phyloP scores from a whole-genome alignment of 1,140 invertebrate species.

The Polypedilum pembai region DNA sequence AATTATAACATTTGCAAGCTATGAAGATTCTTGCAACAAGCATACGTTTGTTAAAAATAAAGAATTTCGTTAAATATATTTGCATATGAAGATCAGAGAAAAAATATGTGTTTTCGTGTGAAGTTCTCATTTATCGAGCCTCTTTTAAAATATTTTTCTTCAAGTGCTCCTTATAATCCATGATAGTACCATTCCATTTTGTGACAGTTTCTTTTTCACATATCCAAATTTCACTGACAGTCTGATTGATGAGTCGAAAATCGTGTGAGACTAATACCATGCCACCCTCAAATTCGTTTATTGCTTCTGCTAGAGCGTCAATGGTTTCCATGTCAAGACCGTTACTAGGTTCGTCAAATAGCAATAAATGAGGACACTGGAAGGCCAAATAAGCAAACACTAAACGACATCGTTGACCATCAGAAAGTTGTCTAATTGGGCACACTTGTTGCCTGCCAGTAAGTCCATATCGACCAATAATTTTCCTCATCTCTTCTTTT shows the following conservation, averaged over 20 bases:
- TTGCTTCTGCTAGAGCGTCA: conserved; percentile 93
- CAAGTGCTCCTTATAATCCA: conserved; percentile 92
- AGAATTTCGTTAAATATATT: too few relatives aligned
- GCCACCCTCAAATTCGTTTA: conserved; percentile 96
- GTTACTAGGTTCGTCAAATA: conserved; percentile 98
- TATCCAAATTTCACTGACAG: conserved; percentile 98
- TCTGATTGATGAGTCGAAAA: conserved; percentile 70
- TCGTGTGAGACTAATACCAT: conserved; percentile 97
- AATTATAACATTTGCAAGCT: too few relatives aligned
- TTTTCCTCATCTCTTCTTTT: conserved; percentile 97
- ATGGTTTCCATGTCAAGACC: conserved; percentile 99
- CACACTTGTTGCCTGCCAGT: conserved; percentile 96
- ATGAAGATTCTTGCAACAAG: too few relatives aligned
- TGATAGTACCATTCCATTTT: conserved; percentile 94
- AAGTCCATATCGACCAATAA: conserved; percentile 95
- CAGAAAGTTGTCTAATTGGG: conserved; percentile 94
- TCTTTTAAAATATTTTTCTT: conserved; percentile 73
- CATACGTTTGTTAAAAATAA: too few relatives aligned
- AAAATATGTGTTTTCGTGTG: too few relatives aligned
- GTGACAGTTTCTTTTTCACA: conserved; percentile 94
- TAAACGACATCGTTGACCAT: conserved; percentile 96
- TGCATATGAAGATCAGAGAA: too few relatives aligned
- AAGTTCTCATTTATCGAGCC: not conserved
- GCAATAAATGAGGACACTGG: conserved; percentile 87
- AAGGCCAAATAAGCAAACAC: conserved; percentile 96